These are phyloP conservation scores for Sweltsa coloradensis DNA, from an alignment of 1,140 invertebrate genomes.

Conservation along the genomic window DNA sequence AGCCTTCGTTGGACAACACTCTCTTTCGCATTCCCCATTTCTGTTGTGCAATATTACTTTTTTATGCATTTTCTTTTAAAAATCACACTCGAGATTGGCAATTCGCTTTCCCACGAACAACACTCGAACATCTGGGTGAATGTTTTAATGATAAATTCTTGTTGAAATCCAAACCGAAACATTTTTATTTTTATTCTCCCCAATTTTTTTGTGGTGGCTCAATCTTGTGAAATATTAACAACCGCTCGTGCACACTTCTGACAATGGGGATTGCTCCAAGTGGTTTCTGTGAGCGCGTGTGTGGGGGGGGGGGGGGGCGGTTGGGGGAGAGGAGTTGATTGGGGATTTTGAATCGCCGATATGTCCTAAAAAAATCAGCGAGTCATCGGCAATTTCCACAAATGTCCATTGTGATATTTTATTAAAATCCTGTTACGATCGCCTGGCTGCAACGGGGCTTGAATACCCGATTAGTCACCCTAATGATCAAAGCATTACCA, in stretches of 20 bases:
- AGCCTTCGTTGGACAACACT: too few relatives aligned
- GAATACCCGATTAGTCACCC: too few relatives aligned
- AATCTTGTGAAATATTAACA: slow-evolving; percentile 7
- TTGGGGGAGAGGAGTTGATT: not conserved
- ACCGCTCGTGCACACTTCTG: too few relatives aligned
- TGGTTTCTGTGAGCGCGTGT: not conserved
- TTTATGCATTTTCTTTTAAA: slow-evolving; percentile 3
- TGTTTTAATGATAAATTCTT: slow-evolving; percentile 3
- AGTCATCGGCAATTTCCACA: too few relatives aligned
- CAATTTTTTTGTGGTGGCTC: not conserved
- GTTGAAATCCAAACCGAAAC: not conserved
- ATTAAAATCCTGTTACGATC: too few relatives aligned
- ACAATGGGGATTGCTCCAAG: too few relatives aligned
- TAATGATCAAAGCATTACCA: too few relatives aligned
- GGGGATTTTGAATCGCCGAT: too few relatives aligned
- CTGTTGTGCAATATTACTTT: not conserved
- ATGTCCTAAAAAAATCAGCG: too few relatives aligned
- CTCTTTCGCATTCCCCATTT: not conserved
- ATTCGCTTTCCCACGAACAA: too few relatives aligned
- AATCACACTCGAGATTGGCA: slow-evolving; percentile 3
- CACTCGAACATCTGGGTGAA: not conserved
- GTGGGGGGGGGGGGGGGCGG: not conserved
- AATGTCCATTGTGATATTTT: too few relatives aligned
- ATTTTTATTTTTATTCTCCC: slow-evolving; percentile 4
- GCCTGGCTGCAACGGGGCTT: too few relatives aligned